Evolutionary conservation across 2,113 vertebrate genomes (phyloP).

Genomic region (Hydrolagus affinis): DNA sequence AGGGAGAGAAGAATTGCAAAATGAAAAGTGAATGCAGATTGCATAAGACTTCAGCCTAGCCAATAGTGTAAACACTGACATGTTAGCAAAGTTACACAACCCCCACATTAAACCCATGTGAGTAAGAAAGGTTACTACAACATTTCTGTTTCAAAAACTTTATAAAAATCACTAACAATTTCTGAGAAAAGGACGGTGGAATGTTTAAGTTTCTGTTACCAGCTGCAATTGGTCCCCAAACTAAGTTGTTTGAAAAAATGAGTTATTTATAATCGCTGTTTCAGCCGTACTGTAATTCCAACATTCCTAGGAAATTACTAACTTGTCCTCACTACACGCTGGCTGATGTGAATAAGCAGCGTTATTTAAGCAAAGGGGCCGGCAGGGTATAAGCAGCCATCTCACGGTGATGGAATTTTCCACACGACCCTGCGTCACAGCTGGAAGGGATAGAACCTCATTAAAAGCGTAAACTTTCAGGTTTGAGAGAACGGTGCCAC

Average conservation of each 20-base stretch:
- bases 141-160: neutral
- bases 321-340: constrained; percentile 15
- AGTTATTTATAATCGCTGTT: constrained; percentile 15
- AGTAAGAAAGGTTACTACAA: neutral
- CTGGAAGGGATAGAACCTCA: neutral
- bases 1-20: too few species aligned
- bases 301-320: constrained; percentile 25
- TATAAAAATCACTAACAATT: too few species aligned
- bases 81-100: neutral
- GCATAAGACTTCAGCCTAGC: neutral
- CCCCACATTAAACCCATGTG: neutral
- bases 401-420: constrained; percentile 29
- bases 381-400: neutral
- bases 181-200: neutral
- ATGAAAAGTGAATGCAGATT: too few species aligned
- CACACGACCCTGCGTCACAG: neutral
- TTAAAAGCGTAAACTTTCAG: neutral
- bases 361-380: neutral
- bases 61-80: neutral
- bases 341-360: neutral
- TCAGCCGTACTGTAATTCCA: constrained; percentile 13
- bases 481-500: neutral
- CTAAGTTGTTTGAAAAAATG: neutral
- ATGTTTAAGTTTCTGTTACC: neutral
- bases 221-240: neutral